These are phyloP conservation scores for cat (Felis catus) DNA, from an alignment of 2,113 vertebrate species.

Conservation along the genomic window F.catus_Fca126_mat1.0 CM031426.1:9499501-9500000, in stretches of 20 bases:
- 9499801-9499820: not conserved
- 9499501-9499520: not conserved
- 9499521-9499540: too few species aligned
- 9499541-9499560: not conserved
- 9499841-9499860: not conserved
- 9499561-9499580: not conserved
- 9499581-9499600: not conserved
- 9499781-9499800: not conserved
- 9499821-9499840: not conserved
- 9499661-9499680: not conserved
- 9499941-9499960: too few species aligned
- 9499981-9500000: not conserved
- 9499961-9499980: rapidly evolving
- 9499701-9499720: not conserved
- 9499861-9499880: rapidly evolving
- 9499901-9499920: not conserved
- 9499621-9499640: not conserved
- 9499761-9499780: rapidly evolving
- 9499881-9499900: not conserved
- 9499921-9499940: rapidly evolving
- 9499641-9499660: not conserved
- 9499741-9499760: rapidly evolving
- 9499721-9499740: not conserved
- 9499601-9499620: not conserved
- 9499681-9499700: not conserved